Evolutionary conservation across 2,888 invertebrate species (phyloP), one percentile per base, ranked within the genome.

Genomic region (Escarpia spicata): DNA sequence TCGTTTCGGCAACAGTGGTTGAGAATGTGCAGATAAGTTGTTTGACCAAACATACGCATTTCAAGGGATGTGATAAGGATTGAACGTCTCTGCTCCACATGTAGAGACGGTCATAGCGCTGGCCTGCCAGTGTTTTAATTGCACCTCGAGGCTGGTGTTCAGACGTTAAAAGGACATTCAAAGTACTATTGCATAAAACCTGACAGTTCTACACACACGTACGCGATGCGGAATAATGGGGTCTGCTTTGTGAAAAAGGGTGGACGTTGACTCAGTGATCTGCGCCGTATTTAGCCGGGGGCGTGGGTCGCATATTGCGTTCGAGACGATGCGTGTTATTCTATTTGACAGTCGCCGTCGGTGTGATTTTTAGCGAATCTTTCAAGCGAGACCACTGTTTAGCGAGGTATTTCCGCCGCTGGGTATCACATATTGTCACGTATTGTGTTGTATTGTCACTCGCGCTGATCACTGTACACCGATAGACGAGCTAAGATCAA

Each of bases 261-360:
- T 26, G 3, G 75, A 3, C 26, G 75, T 26, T 6, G 19, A 26
- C 75, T 26, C 75, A 26, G 75, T 75, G 75, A 75, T 75, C 26
- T 15, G 19, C 75, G 75, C 75, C 4, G 75, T 26, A 3, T 26
- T 12, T 75, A 6, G 26, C 75, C 75, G 26, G 75, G n/a, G 75
- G 75, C 75, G 75, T 26, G 75, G 75, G 75, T n/a, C n/a, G 4
- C 75, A 75, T 75, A 26, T 75, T 75, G 75, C 75, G n/a, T 26
- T 6, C 19, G 75, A 75, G 75, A n/a, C 75, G 6, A 75, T 75
- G 75, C 19, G 26, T 26, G 75, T 75, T 26, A 75, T 75, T 75
- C 75, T 75, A 26, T 75, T 75, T 75, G 75, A 75, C 75, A 75
- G n/a, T n/a, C 75, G 75, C 75, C n/a, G 75, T 75, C 75, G 75